Base-by-base conservation (phyloP, 2,797 vertebrate species). In the Parauchenoglanis ngamensis region DNA sequence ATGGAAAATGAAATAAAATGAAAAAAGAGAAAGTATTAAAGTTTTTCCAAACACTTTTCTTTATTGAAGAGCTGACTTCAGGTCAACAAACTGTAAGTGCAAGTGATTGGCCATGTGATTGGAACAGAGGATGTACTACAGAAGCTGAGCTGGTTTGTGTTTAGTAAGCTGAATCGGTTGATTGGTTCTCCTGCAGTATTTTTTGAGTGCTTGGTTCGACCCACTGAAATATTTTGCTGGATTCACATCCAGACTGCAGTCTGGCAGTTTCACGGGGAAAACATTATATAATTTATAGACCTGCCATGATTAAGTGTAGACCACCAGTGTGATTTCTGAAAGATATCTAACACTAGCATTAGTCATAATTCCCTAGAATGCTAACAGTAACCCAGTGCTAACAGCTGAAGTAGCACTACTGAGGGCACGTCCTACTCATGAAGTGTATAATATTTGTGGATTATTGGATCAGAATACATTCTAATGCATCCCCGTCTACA, bases 301-400 rank as follows among this genome's bases (percentile, higher is more conserved):
- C 40, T 49, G 40, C n/a, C n/a, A 21, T 49, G 79, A 49, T 82
- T 82, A 28, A 82, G 40, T 49, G 21, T 40, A 63, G 59, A 81
- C 79, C 59, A 82, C 59, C 79, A 65, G 44, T 82, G 59, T 46
- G 59, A 25, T 82, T 82, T 65, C 44, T 63, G 40, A 82, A 65
- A 15, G 79, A 46, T 46, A 65, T 82, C 59, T 63, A 25, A 3
- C 4, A 12, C 79, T 65, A 65, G 59, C 13, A 81, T 81, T 81
- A 63, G 13, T n/a, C 79, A 65, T 63, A 82, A 65, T 7, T 82
- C 44, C 28, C 25, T 65, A 49, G 59, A 65, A 82, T 49, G 40
- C 77, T 12, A 79, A 79, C 54, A 59, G 44, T 35, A 59, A 35
- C 28, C 54, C 54, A 79, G 40, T 40, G 10, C 49, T 10, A 7